Base-by-base conservation (phyloP, 37 sponge, comb jelly and placozoan species). In the Cliona cf. orientalis region DNA sequence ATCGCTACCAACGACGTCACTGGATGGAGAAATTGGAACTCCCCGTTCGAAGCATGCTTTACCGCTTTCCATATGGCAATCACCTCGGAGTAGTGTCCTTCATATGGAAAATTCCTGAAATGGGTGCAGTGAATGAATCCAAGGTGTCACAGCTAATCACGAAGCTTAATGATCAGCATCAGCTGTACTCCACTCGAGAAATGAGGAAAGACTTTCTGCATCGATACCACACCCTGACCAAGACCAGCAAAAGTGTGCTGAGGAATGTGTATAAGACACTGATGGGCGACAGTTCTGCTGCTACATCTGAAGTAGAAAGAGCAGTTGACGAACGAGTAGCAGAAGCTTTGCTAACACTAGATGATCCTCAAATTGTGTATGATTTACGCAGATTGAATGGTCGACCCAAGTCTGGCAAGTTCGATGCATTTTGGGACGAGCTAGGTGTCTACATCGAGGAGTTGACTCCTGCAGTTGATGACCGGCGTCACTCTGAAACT, bases 381-480 rank as follows among this genome's bases (percentile, higher is more conserved):
- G 71, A 69, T 33, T 26, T 69, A 17, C 12, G 71, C 12, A 69
- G 35, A 23, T 9, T 69, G 26, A 69, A 69, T 69, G 71, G 71
- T 42, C 19, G 26, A 19, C 71, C 71, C 9, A 39, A 39, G 12
- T 32, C 41, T 12, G 35, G 12, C 39, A 32, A n/a, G 7, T 69
- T 69, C 35, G 43, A 69, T 69, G 71, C 39, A 12, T 69, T 69
- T 38, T 69, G 36, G 71, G 42, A 32, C 5, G 71, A 69, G 23
- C 71, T 69, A 9, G 9, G 42, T 6, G 17, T 69, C 9, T 69
- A 39, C 26, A 32, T 69, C 9, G 71, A 69, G 71, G 71, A 69
- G 35, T 69, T 69, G 42, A 69, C 41, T n/a, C 71, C 71, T n/a
- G 71, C 71, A 36, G 41, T 69, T 34, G 71, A 69, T 69, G 71